These are phyloP conservation scores for Psittacula echo DNA, from an alignment of 2,797 vertebrate species.

Conservation along the genomic window DNA sequence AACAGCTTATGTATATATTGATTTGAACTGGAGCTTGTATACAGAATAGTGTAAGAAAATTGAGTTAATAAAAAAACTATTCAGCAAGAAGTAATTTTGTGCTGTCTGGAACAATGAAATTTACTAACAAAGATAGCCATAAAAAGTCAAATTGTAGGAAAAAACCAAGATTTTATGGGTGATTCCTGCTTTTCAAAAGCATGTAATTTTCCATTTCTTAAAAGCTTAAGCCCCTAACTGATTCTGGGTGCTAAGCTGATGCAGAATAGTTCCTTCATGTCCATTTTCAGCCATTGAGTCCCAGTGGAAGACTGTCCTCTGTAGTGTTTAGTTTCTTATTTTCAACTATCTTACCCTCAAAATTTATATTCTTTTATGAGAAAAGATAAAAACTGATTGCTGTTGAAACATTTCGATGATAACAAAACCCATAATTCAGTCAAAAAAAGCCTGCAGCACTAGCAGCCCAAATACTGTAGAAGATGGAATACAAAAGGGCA, in stretches of 20 bases:
- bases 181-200: not conserved
- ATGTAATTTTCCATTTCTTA: not conserved
- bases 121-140: not conserved
- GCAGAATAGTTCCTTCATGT: not conserved
- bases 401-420: not conserved
- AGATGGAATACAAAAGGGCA: not conserved
- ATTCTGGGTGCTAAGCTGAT: not conserved
- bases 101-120: not conserved
- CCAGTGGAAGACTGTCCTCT: not conserved
- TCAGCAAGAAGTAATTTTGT: constrained; percentile 7
- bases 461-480: not conserved
- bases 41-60: not conserved
- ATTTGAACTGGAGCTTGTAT: not conserved
- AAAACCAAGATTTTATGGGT: not conserved
- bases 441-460: not conserved
- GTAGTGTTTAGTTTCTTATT: not conserved
- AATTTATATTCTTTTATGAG: not conserved
- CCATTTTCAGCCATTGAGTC: not conserved
- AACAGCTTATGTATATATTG: not conserved
- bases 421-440: not conserved
- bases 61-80: not conserved
- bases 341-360: not conserved
- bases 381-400: not conserved
- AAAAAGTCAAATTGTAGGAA: not conserved
- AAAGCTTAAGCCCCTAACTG: not conserved